Evolutionary conservation across 2,888 invertebrate species (phyloP).

Genomic region (Anoplius nigerrimus): DNA sequence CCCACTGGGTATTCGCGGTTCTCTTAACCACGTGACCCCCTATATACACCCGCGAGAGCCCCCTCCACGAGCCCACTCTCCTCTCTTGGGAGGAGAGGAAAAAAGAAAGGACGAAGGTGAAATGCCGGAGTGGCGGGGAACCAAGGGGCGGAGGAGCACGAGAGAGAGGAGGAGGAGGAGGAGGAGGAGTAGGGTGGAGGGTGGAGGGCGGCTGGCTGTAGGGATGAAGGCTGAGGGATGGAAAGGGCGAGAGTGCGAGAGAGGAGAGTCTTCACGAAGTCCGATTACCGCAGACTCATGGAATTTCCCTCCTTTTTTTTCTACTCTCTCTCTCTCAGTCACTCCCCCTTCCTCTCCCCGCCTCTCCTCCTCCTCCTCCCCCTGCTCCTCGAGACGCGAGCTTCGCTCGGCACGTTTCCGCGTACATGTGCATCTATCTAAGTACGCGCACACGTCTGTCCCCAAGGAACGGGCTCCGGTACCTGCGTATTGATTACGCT

Average conservation of each 20-base stretch:
- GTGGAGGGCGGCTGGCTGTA: slow-evolving; percentile 26
- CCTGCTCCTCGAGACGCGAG: slow-evolving; percentile 44
- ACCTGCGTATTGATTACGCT: too few relatives aligned
- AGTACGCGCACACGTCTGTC: not conserved
- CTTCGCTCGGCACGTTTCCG: not conserved
- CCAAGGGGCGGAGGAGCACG: slow-evolving; percentile 1
- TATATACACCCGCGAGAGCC: slow-evolving; percentile 22
- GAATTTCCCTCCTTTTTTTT: slow-evolving; percentile 38
- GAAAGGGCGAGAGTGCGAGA: slow-evolving; percentile 16
- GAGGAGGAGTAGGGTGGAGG: slow-evolving; percentile 8
- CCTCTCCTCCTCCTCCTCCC: not conserved
- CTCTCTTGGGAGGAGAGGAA: slow-evolving; percentile 26
- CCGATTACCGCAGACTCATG: slow-evolving; percentile 59
- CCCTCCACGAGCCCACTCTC: slow-evolving; percentile 16
- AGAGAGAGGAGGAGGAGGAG: not conserved
- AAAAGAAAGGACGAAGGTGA: slow-evolving; percentile 18
- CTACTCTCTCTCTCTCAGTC: slow-evolving; percentile 20
- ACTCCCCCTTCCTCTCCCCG: not conserved
- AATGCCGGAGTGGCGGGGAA: slow-evolving; percentile 1
- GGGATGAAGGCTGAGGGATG: slow-evolving; percentile 1
- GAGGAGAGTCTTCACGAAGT: slow-evolving; percentile 44
- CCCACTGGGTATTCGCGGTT: slow-evolving; percentile 51
- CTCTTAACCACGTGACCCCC: slow-evolving; percentile 49
- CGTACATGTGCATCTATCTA: not conserved
- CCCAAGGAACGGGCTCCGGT: too few relatives aligned